Evolutionary conservation across 1,140 invertebrate species (phyloP), one percentile per base, ranked within the genome.

Genomic region (Radopholus similis): DNA sequence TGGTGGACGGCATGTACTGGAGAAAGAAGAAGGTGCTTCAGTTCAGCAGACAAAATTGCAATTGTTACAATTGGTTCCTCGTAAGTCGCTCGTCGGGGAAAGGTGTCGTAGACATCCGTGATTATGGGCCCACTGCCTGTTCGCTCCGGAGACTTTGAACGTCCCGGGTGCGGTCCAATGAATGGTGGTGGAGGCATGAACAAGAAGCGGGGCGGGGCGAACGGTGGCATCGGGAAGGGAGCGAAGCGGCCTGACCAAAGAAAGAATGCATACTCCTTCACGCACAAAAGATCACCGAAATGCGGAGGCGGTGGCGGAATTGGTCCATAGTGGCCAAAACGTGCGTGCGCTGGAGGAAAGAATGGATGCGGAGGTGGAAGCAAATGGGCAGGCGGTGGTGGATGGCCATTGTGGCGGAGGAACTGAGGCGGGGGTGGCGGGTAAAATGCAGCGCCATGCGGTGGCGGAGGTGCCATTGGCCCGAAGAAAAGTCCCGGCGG

Each of bases 41-140:
- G 6, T 15, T 49, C 1, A 15, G 18, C 6, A 23, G 44, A 18
- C 11, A 13, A 42, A 2, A 42, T 42, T n/a, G 38, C 11, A 42
- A 1, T 42, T n/a, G 9, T 62, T 23, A 62, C 59, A 23, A 78
- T 72, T 11, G 79, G 81, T 38, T 81, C 79, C 70, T 81, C 79
- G 56, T 75, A 82, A 2, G 71, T 69, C 38, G 74, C 64, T 15
- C 71, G 38, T 21, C 80, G 38, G 30, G 71, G 66, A 57, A 81
- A 81, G 2, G 79, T 81, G 26, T 81, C 79, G 42, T 81, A 81
- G 5, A 79, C 59, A 18, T 81, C 79, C 5, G 77, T 76, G n/a
- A 81, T 81, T 34, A 80, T 81, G 0, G 78, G 78, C 13, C 77
- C 76, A 30, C 62, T 70, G 44, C 49, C 65, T 15, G 47, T 11